Conservation (phyloP, 1,140 invertebrate genomes). For the Leptinotarsa lineolata region DNA sequence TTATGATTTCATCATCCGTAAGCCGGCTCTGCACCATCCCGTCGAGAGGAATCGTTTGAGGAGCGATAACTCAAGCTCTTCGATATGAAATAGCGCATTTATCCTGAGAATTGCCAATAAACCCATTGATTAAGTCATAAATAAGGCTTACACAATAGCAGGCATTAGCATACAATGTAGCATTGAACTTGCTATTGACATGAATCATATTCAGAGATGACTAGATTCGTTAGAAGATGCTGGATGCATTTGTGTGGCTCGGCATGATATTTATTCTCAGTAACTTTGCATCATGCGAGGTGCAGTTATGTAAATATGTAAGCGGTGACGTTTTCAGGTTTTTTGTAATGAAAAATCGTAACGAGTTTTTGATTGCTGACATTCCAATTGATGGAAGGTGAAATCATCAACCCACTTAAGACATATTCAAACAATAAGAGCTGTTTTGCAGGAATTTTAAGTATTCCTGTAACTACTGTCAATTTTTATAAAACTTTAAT, state of each 20-base stretch:
- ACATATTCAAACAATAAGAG: no score
- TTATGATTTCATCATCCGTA: no score
- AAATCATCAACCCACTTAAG: neutral
- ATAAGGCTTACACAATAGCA: neutral
- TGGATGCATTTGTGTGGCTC: neutral
- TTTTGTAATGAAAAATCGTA: neutral
- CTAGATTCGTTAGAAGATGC: conserved; percentile 3
- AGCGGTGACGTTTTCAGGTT: neutral
- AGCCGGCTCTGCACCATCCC: no score
- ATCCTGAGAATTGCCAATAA: conserved; percentile 1
- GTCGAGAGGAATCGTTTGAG: neutral
- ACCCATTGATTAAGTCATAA: conserved; percentile 2
- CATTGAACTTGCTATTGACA: conserved; percentile 3
- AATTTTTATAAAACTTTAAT: no score
- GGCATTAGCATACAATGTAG: conserved; percentile 5
- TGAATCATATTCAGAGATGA: conserved; percentile 1
- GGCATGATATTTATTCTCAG: neutral
- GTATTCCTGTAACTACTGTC: no score
- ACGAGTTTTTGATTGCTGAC: neutral
- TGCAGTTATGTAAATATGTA: conserved; percentile 1
- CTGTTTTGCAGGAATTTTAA: no score
- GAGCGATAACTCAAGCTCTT: neutral
- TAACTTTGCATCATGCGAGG: neutral
- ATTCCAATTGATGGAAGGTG: neutral
- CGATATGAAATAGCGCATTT: neutral